Percentiles rank a stretch among this genome's conserved stretches.
These are phyloP conservation scores for Monochamus saltuarius DNA, from an alignment of 1,140 invertebrate genomes.

Conservation along the genomic window DNA sequence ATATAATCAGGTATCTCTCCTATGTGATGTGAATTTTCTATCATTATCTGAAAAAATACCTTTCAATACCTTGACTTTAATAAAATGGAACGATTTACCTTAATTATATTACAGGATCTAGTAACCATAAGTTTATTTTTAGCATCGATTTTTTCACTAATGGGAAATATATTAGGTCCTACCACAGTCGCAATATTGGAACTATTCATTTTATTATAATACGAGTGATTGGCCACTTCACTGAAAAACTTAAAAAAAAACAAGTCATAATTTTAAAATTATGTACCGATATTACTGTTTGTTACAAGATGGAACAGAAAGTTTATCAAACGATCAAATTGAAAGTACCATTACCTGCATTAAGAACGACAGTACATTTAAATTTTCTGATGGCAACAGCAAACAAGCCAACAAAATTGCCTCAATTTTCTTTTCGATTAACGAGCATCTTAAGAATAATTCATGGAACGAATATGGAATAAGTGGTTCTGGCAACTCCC, in stretches of 20 bases:
- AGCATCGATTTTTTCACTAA: slow-evolving; percentile 54
- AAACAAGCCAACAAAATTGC: slow-evolving; percentile 65
- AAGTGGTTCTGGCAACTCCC: slow-evolving; percentile 79
- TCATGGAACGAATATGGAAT: slow-evolving; percentile 73
- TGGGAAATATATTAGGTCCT: slow-evolving; percentile 81
- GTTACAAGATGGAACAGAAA: too few species aligned
- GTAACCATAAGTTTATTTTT: slow-evolving; percentile 42
- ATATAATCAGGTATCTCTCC: slow-evolving; percentile 67
- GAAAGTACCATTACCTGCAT: slow-evolving; percentile 64
- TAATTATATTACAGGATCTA: slow-evolving; percentile 46
- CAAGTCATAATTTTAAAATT: neutral
- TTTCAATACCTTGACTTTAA: neutral
- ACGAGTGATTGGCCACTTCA: slow-evolving; percentile 60
- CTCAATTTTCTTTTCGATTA: slow-evolving; percentile 55
- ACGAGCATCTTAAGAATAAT: slow-evolving; percentile 68
- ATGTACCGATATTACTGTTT: neutral
- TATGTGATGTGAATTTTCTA: slow-evolving; percentile 73
- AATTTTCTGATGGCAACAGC: slow-evolving; percentile 62
- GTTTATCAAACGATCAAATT: too few species aligned
- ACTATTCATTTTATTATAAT: slow-evolving; percentile 78
- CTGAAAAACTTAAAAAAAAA: slow-evolving; percentile 57
- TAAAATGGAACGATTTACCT: slow-evolving; percentile 29
- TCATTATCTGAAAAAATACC: slow-evolving; percentile 64
- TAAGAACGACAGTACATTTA: slow-evolving; percentile 69
- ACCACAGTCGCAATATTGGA: slow-evolving; percentile 79